Evolutionary conservation across 2,797 vertebrate species (phyloP).

Genomic region (Bucorvus abyssinicus): DNA sequence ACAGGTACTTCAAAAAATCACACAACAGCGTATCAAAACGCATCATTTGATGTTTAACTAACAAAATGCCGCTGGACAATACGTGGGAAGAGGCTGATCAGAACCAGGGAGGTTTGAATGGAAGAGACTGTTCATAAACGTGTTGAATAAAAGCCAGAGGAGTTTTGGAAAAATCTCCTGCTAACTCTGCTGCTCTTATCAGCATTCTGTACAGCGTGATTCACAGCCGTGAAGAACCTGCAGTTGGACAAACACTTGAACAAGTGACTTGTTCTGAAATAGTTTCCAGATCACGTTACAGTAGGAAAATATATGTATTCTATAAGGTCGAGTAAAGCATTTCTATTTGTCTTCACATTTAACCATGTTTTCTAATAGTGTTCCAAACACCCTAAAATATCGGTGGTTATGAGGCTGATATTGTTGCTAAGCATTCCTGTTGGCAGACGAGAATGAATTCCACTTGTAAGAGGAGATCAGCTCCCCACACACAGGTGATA

Average conservation of each 20-base stretch:
- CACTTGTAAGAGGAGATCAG: neutral
- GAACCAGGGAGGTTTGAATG: neutral
- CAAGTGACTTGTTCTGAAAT: neutral
- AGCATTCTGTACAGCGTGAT: neutral
- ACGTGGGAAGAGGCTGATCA: neutral
- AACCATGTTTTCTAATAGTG: neutral
- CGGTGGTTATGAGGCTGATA: neutral
- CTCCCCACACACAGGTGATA: neutral
- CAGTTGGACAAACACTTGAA: neutral
- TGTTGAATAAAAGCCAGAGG: neutral
- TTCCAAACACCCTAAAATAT: neutral
- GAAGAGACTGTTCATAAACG: neutral
- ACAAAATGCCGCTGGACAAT: neutral
- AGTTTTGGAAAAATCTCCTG: neutral
- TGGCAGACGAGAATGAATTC: neutral
- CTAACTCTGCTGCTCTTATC: neutral
- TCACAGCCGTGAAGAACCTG: neutral
- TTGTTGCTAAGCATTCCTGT: neutral
- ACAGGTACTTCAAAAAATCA: neutral
- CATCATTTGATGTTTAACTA: neutral
- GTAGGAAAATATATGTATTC: neutral
- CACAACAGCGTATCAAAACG: neutral
- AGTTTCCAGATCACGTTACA: neutral
- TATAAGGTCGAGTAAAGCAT: neutral
- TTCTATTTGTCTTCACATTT: neutral